These are phyloP conservation scores for Emydocephalus ijimae DNA, from an alignment of 2,113 vertebrate genomes.

Conservation along the genomic window DNA sequence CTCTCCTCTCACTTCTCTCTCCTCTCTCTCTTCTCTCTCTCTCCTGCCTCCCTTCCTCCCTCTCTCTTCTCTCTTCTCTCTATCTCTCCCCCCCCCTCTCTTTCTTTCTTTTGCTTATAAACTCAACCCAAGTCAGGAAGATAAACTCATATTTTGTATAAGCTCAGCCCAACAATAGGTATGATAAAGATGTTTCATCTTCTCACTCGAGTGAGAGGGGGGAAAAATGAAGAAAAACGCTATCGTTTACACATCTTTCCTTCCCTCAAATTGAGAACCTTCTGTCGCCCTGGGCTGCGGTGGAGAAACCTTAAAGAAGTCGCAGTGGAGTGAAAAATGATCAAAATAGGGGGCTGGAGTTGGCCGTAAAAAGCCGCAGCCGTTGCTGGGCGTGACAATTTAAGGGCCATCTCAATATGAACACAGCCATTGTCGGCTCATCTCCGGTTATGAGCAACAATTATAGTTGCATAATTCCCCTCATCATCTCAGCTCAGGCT, in stretches of 20 bases:
- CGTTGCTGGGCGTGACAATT: constrained; percentile 87
- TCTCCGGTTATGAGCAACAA: constrained; percentile 91
- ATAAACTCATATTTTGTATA: constrained; percentile 99
- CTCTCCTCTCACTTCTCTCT: too few species aligned
- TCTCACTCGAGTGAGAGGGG: constrained; percentile 94
- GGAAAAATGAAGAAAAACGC: constrained; percentile 93
- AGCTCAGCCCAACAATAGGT: constrained; percentile 98
- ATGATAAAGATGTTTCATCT: constrained; percentile 99
- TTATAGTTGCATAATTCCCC: constrained; percentile 90
- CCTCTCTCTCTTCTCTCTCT: too few species aligned
- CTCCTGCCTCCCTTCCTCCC: too few species aligned
- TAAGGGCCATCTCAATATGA: constrained; percentile 88
- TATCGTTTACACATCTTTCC: constrained; percentile 92
- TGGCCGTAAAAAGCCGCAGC: constrained; percentile 80
- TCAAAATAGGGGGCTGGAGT: constrained; percentile 98
- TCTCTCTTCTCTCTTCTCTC: constrained; percentile 49
- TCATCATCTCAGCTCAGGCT: constrained; percentile 76
- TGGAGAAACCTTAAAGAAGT: constrained; percentile 72
- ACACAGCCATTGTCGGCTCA: constrained; percentile 79
- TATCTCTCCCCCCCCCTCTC: too few species aligned
- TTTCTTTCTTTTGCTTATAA: constrained; percentile 94
- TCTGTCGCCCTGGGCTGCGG: constrained; percentile 91
- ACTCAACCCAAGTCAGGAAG: constrained; percentile 91
- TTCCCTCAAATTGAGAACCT: constrained; percentile 88
- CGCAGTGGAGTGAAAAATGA: constrained; percentile 94